A percentile compares a stretch with the other conserved stretches of the same genome.
Conservation (phyloP, 1,140 invertebrate species). For the Drosophila fuyamai region DNA sequence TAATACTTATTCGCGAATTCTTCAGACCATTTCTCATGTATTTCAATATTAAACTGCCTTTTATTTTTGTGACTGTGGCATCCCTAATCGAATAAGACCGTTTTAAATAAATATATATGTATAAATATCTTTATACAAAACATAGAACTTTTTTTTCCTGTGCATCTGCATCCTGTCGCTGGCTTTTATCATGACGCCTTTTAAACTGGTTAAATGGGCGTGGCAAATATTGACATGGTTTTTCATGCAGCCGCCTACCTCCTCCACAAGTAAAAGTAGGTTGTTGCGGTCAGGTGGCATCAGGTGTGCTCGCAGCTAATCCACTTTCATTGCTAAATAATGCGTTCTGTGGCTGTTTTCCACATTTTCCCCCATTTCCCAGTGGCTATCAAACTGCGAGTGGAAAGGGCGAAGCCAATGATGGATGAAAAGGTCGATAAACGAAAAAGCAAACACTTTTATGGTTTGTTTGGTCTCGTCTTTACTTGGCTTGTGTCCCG, state of each 20-base stretch:
- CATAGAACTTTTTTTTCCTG: constrained; percentile 3
- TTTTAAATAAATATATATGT: too few species aligned
- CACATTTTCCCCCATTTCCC: constrained; percentile 8
- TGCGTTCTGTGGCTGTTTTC: constrained; percentile 59
- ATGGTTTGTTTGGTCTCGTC: constrained; percentile 62
- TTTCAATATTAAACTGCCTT: too few species aligned
- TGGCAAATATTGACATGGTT: constrained; percentile 74
- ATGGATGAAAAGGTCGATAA: constrained; percentile 55
- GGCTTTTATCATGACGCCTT: constrained; percentile 45
- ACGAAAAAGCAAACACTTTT: constrained; percentile 68
- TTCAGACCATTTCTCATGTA: neutral
- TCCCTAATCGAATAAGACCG: too few species aligned
- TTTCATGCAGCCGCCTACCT: constrained; percentile 24
- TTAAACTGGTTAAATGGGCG: constrained; percentile 78
- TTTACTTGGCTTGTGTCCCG: constrained; percentile 5
- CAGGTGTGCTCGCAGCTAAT: constrained; percentile 52
- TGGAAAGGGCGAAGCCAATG: constrained; percentile 36
- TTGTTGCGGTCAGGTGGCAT: constrained; percentile 47
- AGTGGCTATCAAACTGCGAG: constrained; percentile 32
- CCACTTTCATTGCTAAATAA: constrained; percentile 77
- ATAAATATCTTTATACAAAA: too few species aligned
- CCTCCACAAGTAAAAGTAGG: constrained; percentile 56
- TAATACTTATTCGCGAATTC: neutral
- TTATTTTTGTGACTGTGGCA: too few species aligned
- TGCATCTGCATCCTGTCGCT: constrained; percentile 44